phyloP scores from a whole-genome alignment of 2,113 vertebrate genomes.

The Zosterops pallidus region DNA sequence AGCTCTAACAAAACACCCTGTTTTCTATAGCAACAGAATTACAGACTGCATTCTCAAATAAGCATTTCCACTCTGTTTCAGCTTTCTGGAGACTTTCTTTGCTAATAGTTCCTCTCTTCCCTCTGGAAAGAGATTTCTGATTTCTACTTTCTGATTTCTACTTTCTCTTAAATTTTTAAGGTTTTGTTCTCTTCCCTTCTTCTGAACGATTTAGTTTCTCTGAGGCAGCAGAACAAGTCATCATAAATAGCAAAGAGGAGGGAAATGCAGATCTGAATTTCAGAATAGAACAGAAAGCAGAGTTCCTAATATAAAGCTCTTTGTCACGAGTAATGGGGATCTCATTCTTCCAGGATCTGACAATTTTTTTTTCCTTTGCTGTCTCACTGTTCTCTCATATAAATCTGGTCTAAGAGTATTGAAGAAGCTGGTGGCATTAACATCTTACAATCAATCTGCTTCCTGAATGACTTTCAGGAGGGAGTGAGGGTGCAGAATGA shows the following conservation, averaged over 20 bases:
- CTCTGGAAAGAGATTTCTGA: not conserved
- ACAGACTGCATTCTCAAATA: not conserved
- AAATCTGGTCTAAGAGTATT: not conserved
- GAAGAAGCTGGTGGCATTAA: not conserved
- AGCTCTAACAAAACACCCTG: not conserved
- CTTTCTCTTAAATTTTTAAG: constrained; percentile 12
- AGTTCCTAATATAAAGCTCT: not conserved
- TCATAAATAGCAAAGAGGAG: not conserved
- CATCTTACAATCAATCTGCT: not conserved
- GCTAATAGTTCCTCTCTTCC: not conserved
- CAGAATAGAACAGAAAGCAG: not conserved
- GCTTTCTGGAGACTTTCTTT: not conserved
- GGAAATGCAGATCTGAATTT: not conserved
- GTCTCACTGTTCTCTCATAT: not conserved
- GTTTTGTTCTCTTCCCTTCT: not conserved
- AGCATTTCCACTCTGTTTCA: not conserved
- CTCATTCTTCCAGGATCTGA: not conserved
- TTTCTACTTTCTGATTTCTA: not conserved
- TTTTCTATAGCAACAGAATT: constrained; percentile 27
- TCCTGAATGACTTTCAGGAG: not conserved
- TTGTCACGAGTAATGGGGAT: not conserved
- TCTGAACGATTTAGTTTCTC: not conserved
- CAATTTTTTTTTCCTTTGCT: not conserved
- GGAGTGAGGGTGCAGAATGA: not conserved
- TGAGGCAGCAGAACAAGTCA: not conserved